Evolutionary conservation across 2,113 vertebrate genomes (phyloP).

Genomic region (Desmodus rotundus): DNA sequence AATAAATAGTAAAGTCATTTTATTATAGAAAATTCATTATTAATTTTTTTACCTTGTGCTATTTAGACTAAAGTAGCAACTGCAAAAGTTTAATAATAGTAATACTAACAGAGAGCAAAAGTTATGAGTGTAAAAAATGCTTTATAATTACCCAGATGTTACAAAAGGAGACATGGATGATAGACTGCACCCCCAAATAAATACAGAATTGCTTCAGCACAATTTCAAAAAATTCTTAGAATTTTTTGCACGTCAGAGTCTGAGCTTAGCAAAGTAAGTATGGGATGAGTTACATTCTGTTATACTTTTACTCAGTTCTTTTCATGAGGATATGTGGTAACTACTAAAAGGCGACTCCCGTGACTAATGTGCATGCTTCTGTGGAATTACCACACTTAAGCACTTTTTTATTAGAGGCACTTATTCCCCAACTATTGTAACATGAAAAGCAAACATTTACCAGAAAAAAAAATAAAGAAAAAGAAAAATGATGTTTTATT

Average conservation of each 20-base stretch:
- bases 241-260: not conserved
- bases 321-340: conserved; percentile 51
- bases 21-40: not conserved
- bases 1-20: conserved; percentile 6
- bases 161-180: not conserved
- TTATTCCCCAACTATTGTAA: conserved; percentile 24
- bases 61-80: not conserved
- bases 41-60: not conserved
- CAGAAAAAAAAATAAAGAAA: conserved; percentile 48
- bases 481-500: conserved; percentile 51
- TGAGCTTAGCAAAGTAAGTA: conserved; percentile 64
- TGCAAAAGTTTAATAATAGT: not conserved
- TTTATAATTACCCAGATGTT: not conserved
- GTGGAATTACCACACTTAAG: conserved; percentile 20
- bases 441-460: conserved; percentile 32
- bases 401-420: conserved; percentile 50
- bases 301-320: conserved; percentile 55
- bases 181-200: not conserved
- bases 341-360: not conserved
- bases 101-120: not conserved
- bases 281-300: conserved; percentile 45
- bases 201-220: not conserved
- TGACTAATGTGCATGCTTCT: conserved; percentile 41
- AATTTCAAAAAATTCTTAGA: not conserved
- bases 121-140: not conserved